These are phyloP conservation scores for Artemisiospiza belli DNA, from an alignment of 2,113 vertebrate species.

Conservation along the genomic window DNA sequence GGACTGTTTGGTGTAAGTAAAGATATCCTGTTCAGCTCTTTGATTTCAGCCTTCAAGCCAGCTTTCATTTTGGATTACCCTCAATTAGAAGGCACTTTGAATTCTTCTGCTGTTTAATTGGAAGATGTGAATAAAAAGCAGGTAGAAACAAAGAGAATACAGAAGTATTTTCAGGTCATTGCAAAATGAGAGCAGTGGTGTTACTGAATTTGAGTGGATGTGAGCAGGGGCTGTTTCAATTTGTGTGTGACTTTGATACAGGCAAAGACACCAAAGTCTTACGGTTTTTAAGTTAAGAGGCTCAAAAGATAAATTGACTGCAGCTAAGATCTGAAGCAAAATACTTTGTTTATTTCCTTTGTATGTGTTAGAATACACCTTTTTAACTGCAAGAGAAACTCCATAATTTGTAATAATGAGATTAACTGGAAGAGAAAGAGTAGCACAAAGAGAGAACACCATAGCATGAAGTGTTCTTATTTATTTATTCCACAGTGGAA, in stretches of 20 bases:
- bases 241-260: constrained; percentile 9
- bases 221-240: background rate
- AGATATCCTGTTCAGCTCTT: background rate
- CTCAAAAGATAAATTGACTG: constrained; percentile 39
- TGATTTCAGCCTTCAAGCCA: constrained; percentile 8
- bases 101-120: constrained; percentile 17
- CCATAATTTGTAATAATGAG: constrained; percentile 44
- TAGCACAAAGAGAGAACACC: background rate
- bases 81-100: constrained; percentile 18
- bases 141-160: constrained; percentile 33
- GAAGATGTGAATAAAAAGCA: background rate
- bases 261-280: constrained; percentile 10
- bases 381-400: background rate
- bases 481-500: background rate
- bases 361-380: background rate
- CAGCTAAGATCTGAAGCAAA: constrained; percentile 51
- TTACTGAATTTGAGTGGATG: background rate
- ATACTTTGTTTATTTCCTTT: constrained; percentile 45
- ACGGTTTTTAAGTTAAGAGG: background rate
- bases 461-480: background rate
- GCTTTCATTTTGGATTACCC: constrained; percentile 30
- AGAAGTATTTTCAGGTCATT: constrained; percentile 17
- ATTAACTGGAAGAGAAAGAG: constrained; percentile 21
- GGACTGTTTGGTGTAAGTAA: background rate
- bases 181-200: background rate